Evolutionary conservation across 2,888 invertebrate species (phyloP).

Genomic region (Anoplius nigerrimus): DNA sequence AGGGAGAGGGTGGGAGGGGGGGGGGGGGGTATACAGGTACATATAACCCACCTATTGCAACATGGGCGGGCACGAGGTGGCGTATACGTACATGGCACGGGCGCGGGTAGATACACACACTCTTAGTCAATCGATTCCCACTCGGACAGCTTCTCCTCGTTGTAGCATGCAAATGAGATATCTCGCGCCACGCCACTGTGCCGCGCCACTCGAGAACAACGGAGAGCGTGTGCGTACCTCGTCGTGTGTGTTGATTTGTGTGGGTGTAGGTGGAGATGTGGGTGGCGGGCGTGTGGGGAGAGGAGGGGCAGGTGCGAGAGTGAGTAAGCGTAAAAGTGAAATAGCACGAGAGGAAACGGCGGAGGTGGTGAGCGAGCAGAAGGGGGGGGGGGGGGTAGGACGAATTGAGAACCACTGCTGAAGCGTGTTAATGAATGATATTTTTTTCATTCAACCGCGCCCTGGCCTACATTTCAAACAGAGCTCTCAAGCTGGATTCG

Average conservation of each 20-base stretch:
- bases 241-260: background rate
- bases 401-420: slow-evolving; percentile 63
- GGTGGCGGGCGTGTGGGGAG: background rate
- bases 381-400: background rate
- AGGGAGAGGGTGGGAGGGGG: background rate
- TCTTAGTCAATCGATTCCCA: slow-evolving; percentile 16
- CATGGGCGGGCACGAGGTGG: no score
- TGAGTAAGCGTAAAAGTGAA: slow-evolving; percentile 1
- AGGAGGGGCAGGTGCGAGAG: background rate
- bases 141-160: slow-evolving; percentile 6
- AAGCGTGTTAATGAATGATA: slow-evolving; percentile 72
- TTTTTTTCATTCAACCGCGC: slow-evolving; percentile 73
- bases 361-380: background rate
- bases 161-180: slow-evolving; percentile 40
- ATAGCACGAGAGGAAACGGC: background rate
- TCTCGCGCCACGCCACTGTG: slow-evolving; percentile 19
- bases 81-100: no score
- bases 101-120: background rate
- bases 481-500: slow-evolving; percentile 38
- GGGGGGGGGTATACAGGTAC: background rate
- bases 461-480: slow-evolving; percentile 70
- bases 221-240: no score
- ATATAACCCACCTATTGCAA: no score
- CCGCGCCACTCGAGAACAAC: background rate
- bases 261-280: no score